Evolutionary conservation across 2,888 invertebrate species (phyloP).

Genomic region (Itoplectis maculator): DNA sequence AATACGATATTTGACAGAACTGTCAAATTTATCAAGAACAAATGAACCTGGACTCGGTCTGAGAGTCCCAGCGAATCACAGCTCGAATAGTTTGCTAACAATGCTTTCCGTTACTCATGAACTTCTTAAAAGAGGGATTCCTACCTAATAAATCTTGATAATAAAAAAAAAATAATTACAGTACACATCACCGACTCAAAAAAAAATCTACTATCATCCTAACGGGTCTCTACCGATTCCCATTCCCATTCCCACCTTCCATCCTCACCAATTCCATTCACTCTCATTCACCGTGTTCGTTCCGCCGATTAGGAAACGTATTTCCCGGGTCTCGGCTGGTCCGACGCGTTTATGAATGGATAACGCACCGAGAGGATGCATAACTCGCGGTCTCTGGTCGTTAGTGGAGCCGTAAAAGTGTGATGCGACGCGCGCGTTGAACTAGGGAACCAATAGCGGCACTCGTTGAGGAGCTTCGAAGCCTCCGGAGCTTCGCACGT

Average conservation of each 20-base stretch:
- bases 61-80: too few relatives aligned
- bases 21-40: too few relatives aligned
- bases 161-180: too few relatives aligned
- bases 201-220: background rate
- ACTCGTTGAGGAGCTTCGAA: conserved; percentile 27
- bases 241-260: conserved; percentile 5
- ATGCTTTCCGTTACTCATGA: too few relatives aligned
- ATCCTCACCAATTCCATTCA: too few relatives aligned
- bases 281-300: background rate
- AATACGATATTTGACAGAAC: too few relatives aligned
- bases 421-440: background rate
- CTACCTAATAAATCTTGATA: too few relatives aligned
- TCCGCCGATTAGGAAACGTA: conserved; percentile 7
- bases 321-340: conserved; percentile 26
- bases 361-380: conserved; percentile 63
- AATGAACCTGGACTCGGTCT: too few relatives aligned
- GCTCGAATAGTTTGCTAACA: too few relatives aligned
- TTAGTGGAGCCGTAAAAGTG: conserved; percentile 59
- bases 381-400: conserved; percentile 62
- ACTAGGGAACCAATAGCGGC: conserved; percentile 50
- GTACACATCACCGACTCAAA: too few relatives aligned
- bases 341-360: conserved; percentile 61
- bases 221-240: background rate
- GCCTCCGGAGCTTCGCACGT: conserved; percentile 51
- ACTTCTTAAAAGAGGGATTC: too few relatives aligned